A percentile compares a stretch with the other conserved stretches of the same genome.
phyloP scores from a whole-genome alignment of 2,797 vertebrate genomes.

The Mormyrus hasselquistii region DNA sequence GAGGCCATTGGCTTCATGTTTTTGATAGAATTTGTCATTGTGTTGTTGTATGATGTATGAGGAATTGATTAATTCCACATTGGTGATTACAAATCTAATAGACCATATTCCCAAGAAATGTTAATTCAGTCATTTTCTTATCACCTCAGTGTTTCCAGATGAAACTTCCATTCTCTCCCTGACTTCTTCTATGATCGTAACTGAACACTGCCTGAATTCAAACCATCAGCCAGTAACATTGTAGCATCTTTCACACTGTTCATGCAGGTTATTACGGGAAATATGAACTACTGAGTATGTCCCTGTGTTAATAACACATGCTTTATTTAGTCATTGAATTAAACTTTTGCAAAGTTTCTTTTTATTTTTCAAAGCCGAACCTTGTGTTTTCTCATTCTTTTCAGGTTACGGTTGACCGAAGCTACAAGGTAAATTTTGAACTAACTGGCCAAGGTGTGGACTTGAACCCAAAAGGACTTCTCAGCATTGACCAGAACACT shows the following conservation, averaged over 20 bases:
- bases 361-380: not conserved
- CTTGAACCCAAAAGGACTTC: slow-evolving; percentile 33
- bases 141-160: not conserved
- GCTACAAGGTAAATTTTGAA: not conserved
- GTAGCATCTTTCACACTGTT: not conserved
- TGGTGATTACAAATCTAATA: not conserved
- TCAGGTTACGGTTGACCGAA: slow-evolving; percentile 39
- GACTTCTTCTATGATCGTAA: not conserved
- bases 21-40: not conserved
- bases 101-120: not conserved
- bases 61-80: not conserved
- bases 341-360: not conserved
- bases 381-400: not conserved
- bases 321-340: not conserved
- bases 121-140: not conserved
- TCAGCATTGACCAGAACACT: slow-evolving; percentile 32
- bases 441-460: slow-evolving; percentile 51
- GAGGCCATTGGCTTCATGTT: not conserved
- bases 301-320: not conserved
- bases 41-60: not conserved
- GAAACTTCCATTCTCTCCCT: not conserved
- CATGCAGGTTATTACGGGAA: not conserved
- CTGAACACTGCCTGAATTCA: not conserved
- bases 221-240: not conserved
- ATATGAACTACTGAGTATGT: not conserved